Conservation (phyloP, 1,140 invertebrate species). For the Drosophila grimshawi region DNA sequence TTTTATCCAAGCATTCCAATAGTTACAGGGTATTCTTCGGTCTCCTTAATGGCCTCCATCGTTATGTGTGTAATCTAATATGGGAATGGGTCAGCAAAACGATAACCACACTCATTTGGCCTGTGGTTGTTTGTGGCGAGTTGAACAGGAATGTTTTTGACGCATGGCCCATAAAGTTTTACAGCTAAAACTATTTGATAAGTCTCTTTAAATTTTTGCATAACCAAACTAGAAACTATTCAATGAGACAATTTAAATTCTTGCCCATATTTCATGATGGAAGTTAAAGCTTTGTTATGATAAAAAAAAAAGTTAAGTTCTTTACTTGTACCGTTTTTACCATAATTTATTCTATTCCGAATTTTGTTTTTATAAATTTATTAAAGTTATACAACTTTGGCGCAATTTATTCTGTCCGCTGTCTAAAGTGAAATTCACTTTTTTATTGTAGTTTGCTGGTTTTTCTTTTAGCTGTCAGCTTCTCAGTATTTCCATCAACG, state of each 20-base stretch:
- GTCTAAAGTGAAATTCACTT: not conserved
- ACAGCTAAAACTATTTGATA: slow-evolving; percentile 2
- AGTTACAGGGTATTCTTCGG: not conserved
- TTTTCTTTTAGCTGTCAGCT: slow-evolving; percentile 5
- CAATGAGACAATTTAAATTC: too few species aligned
- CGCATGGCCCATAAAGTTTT: slow-evolving; percentile 8
- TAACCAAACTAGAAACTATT: not conserved
- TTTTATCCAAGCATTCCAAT: not conserved
- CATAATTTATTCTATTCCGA: not conserved
- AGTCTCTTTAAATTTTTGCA: not conserved
- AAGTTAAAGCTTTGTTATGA: not conserved
- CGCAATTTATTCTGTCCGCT: not conserved
- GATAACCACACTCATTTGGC: slow-evolving; percentile 23
- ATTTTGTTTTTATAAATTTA: slow-evolving; percentile 7
- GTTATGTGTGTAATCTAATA: not conserved
- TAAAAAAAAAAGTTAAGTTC: not conserved
- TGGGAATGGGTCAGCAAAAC: slow-evolving; percentile 24
- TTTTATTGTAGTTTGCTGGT: slow-evolving; percentile 1
- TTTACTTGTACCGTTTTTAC: not conserved
- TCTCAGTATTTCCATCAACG: not conserved
- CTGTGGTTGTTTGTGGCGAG: not conserved
- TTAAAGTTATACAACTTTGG: not conserved
- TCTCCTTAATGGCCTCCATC: not conserved
- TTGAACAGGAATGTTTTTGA: slow-evolving; percentile 5
- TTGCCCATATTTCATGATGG: too few species aligned